Evolutionary conservation across 2,113 vertebrate genomes (phyloP), one percentile per base, ranked within the genome.

Genomic region (Calidris pugnax): DNA sequence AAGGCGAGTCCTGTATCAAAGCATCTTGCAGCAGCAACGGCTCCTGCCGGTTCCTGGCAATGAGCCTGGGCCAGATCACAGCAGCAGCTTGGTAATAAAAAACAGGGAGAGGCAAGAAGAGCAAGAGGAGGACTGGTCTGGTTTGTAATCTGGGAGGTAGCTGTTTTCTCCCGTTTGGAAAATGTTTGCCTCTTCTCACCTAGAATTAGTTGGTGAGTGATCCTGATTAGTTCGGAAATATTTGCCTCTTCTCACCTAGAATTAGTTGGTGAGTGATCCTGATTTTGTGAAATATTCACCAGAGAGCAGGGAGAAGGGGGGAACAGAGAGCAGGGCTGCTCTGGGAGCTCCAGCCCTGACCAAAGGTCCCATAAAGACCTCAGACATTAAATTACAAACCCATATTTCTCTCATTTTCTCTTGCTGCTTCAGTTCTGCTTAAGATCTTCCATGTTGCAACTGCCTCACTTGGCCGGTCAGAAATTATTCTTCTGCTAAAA

Each of bases 381-480:
- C 43, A 35, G 4, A 8, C 10, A 10, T 32, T 10, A 10, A 15
- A 2, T 23, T 51, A 15, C 14, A 56, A 76, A 17, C n/a, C 39
- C 24, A 0, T 11, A 24, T 47, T 77, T 51, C 28, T 35, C 37
- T 45, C 22, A 24, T 47, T 76, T 69, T 20, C 45, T 0, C 80
- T 51, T 24, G 12, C 60, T 73, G 45, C 81, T 66, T 87, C n/a
- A 45, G 18, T 32, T 69, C 59, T 73, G 35, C 63, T 35, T 2
- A 7, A 66, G 7, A 15, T 4, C 59, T 62, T 74, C 32, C 28
- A 6, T 0, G 0, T 14, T 9, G 9, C 37, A 35, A 3, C 39
- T 4, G 3, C n/a, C 18, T 50, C 10, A 0, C 28, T 85, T 9
- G 5, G 21, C 21, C 53, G 7, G 19, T 64, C 78, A 81, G 62